Conservation (phyloP, 2,888 invertebrate genomes). For the Ametastegia equiseti region DNA sequence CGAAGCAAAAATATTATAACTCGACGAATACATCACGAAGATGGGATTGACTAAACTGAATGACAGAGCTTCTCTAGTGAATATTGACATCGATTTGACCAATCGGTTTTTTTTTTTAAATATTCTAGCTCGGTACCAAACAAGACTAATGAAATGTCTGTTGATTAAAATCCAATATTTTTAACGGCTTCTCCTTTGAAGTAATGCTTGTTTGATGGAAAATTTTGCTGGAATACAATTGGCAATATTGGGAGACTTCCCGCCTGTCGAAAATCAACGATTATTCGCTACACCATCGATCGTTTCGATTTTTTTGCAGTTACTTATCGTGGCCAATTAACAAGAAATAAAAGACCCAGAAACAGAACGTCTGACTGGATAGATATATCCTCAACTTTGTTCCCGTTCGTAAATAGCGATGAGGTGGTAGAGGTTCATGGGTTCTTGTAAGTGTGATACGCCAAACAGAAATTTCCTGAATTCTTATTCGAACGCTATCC, state of each 20-base stretch:
- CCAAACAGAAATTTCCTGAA: background rate
- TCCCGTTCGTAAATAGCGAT: background rate
- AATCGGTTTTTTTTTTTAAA: background rate
- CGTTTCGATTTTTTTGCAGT: background rate
- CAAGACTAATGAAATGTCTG: background rate
- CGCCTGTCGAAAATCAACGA: constrained; percentile 27
- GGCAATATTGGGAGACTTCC: background rate
- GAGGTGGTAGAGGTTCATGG: background rate
- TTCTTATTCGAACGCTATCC: background rate
- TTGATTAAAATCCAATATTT: background rate
- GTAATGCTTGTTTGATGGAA: background rate
- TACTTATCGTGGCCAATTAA: background rate
- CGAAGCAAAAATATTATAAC: background rate
- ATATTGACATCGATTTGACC: background rate
- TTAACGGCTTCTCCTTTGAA: background rate
- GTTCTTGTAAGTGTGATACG: background rate
- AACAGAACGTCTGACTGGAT: background rate
- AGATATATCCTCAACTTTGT: background rate
- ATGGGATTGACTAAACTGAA: background rate
- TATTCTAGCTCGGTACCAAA: background rate
- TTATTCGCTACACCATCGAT: background rate
- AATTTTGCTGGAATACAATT: background rate
- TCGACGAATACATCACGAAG: background rate
- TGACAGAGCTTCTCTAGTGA: background rate
- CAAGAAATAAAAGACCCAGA: background rate